Evolutionary conservation across 2,888 invertebrate genomes (phyloP).

Genomic region (Lysandra bellargus): DNA sequence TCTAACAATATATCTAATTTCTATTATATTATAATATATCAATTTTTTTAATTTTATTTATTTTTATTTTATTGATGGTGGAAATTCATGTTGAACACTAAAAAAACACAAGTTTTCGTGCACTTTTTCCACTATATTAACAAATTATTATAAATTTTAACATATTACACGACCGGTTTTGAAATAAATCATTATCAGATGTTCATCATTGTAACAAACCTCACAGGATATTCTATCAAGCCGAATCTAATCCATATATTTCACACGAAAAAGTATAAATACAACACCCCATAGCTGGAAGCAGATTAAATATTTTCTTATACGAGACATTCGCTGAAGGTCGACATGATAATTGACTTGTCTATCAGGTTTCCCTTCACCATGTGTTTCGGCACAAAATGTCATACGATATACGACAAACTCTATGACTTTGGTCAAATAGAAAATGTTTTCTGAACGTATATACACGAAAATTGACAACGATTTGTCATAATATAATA

Average conservation of each 20-base stretch:
- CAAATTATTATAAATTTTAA: too few relatives aligned
- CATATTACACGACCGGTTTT: too few relatives aligned
- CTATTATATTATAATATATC: too few relatives aligned
- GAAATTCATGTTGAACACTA: too few relatives aligned
- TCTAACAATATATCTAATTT: too few relatives aligned
- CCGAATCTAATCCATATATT: background rate
- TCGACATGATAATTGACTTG: constrained; percentile 18
- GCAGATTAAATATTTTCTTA: constrained; percentile 4
- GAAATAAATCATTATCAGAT: too few relatives aligned
- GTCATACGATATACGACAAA: constrained; percentile 2
- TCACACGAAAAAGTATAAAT: background rate
- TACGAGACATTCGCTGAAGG: constrained; percentile 6
- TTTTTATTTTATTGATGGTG: too few relatives aligned
- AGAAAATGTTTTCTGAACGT: background rate
- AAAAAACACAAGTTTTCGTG: too few relatives aligned
- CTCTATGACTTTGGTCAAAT: background rate
- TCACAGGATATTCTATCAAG: background rate
- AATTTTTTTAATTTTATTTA: too few relatives aligned
- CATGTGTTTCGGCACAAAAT: constrained; percentile 7
- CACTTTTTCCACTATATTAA: too few relatives aligned
- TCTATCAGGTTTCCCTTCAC: background rate
- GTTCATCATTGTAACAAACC: too few relatives aligned
- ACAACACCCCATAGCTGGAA: background rate
- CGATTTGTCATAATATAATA: background rate
- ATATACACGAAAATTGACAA: background rate